A percentile compares a stretch with the other conserved stretches of the same genome.
Evolutionary conservation across 2,888 invertebrate species (phyloP).

Genomic region (Tineola bisselliella): DNA sequence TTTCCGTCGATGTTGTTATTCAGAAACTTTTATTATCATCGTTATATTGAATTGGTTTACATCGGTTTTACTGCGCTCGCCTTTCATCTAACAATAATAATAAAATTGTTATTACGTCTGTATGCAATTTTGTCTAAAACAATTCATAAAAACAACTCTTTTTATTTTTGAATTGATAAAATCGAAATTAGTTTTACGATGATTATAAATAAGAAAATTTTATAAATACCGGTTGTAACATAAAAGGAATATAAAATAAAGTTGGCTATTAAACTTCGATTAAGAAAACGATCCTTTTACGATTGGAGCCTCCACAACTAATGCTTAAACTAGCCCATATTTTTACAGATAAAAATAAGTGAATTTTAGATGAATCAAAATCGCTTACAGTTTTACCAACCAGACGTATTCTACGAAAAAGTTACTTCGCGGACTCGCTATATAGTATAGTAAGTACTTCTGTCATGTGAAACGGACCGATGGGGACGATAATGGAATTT

Average conservation of each 20-base stretch:
- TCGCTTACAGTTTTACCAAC: background rate
- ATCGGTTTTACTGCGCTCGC: no score
- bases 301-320: background rate
- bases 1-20: background rate
- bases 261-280: slow-evolving; percentile 21
- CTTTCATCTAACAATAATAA: no score
- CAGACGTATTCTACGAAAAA: background rate
- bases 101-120: no score
- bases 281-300: background rate
- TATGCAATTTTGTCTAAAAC: no score
- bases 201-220: slow-evolving; percentile 33
- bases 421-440: background rate
- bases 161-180: background rate
- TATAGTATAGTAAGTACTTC: background rate
- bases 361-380: no score
- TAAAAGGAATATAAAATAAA: slow-evolving; percentile 26
- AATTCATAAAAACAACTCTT: background rate
- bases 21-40: background rate
- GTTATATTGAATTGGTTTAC: background rate
- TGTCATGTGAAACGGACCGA: slow-evolving; percentile 4
- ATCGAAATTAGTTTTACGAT: slow-evolving; percentile 16
- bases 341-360: background rate
- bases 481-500: slow-evolving; percentile 56
- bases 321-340: background rate
- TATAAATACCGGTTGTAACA: slow-evolving; percentile 22